These are phyloP conservation scores for Apostichopus parvimensis DNA, from an alignment of 35 echinoderm and acorn worm species.

Conservation along the genomic window DNA sequence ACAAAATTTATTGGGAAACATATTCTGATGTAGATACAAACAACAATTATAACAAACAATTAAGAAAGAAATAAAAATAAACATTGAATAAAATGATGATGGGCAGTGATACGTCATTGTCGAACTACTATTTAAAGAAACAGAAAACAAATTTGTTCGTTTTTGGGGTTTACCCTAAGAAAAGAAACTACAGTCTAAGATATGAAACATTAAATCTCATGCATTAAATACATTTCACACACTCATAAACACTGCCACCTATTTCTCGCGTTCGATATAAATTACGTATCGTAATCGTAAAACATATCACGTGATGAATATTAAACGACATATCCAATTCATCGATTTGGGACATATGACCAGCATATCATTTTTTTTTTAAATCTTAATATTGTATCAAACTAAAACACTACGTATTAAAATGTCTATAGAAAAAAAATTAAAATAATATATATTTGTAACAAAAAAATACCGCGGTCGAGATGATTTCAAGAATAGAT, in stretches of 20 bases:
- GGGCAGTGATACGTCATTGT: background rate
- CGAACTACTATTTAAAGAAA: background rate
- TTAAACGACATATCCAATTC: too few species aligned
- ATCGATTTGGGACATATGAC: background rate
- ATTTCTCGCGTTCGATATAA: background rate
- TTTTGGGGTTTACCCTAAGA: background rate
- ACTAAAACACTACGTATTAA: too few species aligned
- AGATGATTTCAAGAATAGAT: too few species aligned
- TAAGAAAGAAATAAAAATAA: background rate
- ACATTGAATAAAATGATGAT: background rate
- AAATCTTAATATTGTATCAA: too few species aligned
- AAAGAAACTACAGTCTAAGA: background rate
- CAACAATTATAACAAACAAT: background rate
- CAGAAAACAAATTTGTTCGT: background rate
- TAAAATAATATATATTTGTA: too few species aligned
- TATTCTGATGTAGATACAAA: background rate
- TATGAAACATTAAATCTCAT: background rate
- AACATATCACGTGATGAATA: too few species aligned
- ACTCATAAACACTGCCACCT: background rate
- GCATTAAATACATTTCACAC: background rate
- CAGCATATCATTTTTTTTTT: background rate
- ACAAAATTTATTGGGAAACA: background rate
- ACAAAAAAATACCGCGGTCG: too few species aligned
- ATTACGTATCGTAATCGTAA: background rate
- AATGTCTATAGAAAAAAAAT: too few species aligned